phyloP scores from a whole-genome alignment of 2,888 invertebrate species.

The Acleris laterana region DNA sequence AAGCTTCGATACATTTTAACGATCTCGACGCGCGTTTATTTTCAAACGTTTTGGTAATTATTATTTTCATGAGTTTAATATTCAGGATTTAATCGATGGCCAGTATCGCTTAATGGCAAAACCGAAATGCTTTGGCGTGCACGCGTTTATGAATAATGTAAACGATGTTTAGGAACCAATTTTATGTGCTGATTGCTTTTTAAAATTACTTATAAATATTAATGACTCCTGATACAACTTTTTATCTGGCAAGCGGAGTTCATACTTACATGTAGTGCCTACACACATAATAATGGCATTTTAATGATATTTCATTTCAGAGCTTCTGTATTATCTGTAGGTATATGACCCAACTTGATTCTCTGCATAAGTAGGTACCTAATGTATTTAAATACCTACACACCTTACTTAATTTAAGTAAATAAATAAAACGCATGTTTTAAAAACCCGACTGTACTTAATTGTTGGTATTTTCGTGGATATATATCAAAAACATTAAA shows the following conservation, averaged over 20 bases:
- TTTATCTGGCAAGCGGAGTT: constrained; percentile 11
- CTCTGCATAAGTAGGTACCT: no score
- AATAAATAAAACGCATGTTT: no score
- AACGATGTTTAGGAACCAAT: constrained; percentile 35
- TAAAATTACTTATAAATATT: constrained; percentile 35
- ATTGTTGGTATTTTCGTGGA: no score
- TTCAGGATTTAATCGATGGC: background rate
- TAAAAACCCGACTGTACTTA: no score
- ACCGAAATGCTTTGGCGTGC: constrained; percentile 10
- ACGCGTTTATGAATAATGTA: constrained; percentile 36
- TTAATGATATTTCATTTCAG: no score
- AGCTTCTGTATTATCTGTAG: no score
- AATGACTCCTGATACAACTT: constrained; percentile 16
- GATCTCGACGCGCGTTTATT: background rate
- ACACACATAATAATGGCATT: no score
- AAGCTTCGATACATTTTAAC: constrained; percentile 46
- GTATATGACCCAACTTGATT: no score
- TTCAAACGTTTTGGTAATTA: background rate
- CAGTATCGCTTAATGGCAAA: background rate
- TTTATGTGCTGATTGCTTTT: constrained; percentile 32
- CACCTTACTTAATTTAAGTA: no score
- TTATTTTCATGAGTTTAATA: background rate
- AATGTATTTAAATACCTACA: no score
- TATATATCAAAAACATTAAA: no score
- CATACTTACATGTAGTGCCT: background rate